Evolutionary conservation across 23 tunicate species (phyloP), one percentile per base, ranked within the genome.

Genomic region (Styela plicata): DNA sequence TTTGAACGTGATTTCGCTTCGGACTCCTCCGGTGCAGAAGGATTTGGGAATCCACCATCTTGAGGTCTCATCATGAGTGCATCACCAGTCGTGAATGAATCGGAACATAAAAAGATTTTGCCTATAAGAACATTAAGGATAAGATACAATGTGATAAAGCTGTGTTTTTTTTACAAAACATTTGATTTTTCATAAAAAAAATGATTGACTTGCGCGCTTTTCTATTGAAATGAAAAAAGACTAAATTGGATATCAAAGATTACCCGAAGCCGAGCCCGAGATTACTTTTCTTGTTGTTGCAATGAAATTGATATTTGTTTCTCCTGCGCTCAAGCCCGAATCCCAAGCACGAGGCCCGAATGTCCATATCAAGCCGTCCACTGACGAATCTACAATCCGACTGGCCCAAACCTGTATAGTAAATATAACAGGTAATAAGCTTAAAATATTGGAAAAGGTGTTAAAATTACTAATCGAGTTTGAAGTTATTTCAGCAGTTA

Each of bases 41-140:
- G 78, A 22, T 18, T 24, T n/a, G 78, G 52, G 16, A 33, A 31
- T 33, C 32, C 78, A 19, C 52, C 52, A 31, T 32, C 81, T 34
- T 30, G 77, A 21, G 81, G 64, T 24, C 81, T 52, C 84, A 65
- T 64, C 34, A 65, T 63, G 22, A 91, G 52, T 3, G 87, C 77
- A 79, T 91, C 90, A 7, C 97, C 97, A 33, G 80, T 70, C 2
- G 70, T 36, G 22, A 82, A 82, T 24, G 65, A 36, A 18, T 68
- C 24, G 24, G 97, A 83, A 67, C 97, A 91, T 1, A 91, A 63
- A 67, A 84, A 91, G 32, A 86, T 82, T 16, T 64, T 52, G 16
- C 85, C 97, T 91, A 68, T 20, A 29, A 26, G 2, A 35, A 5
- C 16, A 25, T 66, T 44, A n/a, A n/a, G n/a, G n/a, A n/a, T n/a